Evolutionary conservation across 2,888 invertebrate species (phyloP).

Genomic region (Poecilobothrus nobilitatus): DNA sequence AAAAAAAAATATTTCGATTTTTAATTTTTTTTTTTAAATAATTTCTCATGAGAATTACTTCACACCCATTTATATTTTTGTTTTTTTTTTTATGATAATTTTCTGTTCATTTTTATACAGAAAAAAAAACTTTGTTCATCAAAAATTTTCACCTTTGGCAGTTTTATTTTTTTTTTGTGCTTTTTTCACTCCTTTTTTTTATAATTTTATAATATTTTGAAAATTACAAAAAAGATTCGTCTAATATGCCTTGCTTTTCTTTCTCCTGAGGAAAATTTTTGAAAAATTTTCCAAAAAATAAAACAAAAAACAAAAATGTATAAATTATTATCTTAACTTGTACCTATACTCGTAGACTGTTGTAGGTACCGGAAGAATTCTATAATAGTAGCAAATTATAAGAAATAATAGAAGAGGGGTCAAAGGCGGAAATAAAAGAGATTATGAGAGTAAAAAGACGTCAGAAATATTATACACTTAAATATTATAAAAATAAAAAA

Average conservation of each 20-base stretch:
- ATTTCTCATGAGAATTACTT: neutral
- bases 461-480: neutral
- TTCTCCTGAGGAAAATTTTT: too few species aligned
- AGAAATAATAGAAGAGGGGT: too few species aligned
- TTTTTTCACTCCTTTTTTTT: too few species aligned
- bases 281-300: too few species aligned
- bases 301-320: neutral
- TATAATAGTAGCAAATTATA: too few species aligned
- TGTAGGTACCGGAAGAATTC: too few species aligned
- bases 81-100: neutral
- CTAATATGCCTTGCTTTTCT: neutral
- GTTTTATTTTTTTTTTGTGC: neutral
- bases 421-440: neutral
- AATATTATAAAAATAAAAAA: neutral
- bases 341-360: too few species aligned
- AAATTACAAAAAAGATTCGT: neutral
- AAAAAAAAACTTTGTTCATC: neutral
- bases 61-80: neutral
- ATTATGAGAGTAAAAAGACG: neutral
- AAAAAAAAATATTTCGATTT: neutral
- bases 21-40: neutral
- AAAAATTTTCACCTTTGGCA: neutral
- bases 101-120: neutral
- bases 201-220: neutral
- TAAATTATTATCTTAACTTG: neutral